These are phyloP conservation scores for Acanthosepion esculentum DNA, from an alignment of 2,888 invertebrate species.

Conservation along the genomic window DNA sequence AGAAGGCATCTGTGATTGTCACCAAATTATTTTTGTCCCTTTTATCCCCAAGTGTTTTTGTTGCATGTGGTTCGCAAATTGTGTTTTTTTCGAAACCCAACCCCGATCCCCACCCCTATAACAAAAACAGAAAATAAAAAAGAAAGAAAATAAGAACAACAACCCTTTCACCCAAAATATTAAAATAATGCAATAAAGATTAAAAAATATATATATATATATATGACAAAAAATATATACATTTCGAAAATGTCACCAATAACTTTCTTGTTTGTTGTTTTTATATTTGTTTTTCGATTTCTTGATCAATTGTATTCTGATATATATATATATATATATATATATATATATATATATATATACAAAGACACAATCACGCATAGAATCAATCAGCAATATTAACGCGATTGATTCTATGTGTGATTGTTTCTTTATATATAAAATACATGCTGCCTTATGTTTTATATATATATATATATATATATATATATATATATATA, in stretches of 20 bases:
- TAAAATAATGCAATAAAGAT: background rate
- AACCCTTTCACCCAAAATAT: background rate
- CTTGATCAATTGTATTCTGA: no score
- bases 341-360: no score
- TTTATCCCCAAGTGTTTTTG: background rate
- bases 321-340: no score
- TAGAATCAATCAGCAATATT: no score
- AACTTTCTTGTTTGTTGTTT: background rate
- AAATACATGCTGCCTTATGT: no score
- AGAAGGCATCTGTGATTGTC: background rate
- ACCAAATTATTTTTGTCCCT: background rate
- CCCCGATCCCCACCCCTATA: background rate
- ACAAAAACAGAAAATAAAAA: background rate
- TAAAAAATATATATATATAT: background rate
- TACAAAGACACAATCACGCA: no score
- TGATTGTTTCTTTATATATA: no score
- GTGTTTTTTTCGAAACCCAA: background rate
- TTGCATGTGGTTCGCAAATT: slow-evolving; percentile 1
- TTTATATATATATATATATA: no score
- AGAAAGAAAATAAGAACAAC: background rate
- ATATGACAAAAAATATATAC: background rate
- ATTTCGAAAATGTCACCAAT: slow-evolving; percentile 11
- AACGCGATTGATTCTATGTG: no score
- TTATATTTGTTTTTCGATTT: background rate
- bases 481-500: no score